Percentiles rank a stretch among this genome's conserved stretches.
Evolutionary conservation across 2,888 invertebrate genomes (phyloP).

Genomic region (Bursaphelenchus okinawaensis): DNA sequence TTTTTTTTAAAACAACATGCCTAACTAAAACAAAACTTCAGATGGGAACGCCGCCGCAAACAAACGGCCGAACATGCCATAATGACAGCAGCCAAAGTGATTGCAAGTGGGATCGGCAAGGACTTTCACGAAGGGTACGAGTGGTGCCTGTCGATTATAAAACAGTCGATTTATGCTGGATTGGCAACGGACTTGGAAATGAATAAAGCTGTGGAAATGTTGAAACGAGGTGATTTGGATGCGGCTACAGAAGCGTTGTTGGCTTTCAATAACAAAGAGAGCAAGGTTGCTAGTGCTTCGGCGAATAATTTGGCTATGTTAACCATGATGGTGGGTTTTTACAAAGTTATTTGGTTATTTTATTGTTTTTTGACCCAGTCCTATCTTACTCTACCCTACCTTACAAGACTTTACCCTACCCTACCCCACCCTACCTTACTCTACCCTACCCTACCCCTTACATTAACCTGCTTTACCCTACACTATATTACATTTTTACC

Average conservation of each 20-base stretch:
- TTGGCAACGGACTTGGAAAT: slow-evolving; percentile 82
- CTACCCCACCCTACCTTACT: too few species aligned
- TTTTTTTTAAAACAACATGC: slow-evolving; percentile 67
- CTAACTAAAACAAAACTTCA: neutral
- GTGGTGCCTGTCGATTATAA: slow-evolving; percentile 85
- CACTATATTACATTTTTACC: too few species aligned
- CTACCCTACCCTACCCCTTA: too few species aligned
- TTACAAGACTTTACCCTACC: too few species aligned
- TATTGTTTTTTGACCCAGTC: too few species aligned
- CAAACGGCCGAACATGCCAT: slow-evolving; percentile 76
- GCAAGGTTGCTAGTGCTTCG: slow-evolving; percentile 76
- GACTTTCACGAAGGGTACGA: slow-evolving; percentile 62
- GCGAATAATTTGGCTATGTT: slow-evolving; percentile 80
- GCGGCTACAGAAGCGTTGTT: slow-evolving; percentile 76
- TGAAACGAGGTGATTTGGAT: slow-evolving; percentile 73
- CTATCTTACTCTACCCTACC: too few species aligned
- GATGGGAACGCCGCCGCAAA: slow-evolving; percentile 66
- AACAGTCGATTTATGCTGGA: slow-evolving; percentile 75
- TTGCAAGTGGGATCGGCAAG: slow-evolving; percentile 74
- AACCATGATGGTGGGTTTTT: slow-evolving; percentile 70
- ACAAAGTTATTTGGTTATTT: too few species aligned
- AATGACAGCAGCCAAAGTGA: slow-evolving; percentile 79
- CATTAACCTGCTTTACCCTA: too few species aligned
- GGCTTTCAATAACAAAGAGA: slow-evolving; percentile 76
- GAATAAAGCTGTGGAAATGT: slow-evolving; percentile 71